Evolutionary conservation across 2,113 vertebrate species (phyloP), one percentile per base, ranked within the genome.

Genomic region (Chloropsis hardwickii): DNA sequence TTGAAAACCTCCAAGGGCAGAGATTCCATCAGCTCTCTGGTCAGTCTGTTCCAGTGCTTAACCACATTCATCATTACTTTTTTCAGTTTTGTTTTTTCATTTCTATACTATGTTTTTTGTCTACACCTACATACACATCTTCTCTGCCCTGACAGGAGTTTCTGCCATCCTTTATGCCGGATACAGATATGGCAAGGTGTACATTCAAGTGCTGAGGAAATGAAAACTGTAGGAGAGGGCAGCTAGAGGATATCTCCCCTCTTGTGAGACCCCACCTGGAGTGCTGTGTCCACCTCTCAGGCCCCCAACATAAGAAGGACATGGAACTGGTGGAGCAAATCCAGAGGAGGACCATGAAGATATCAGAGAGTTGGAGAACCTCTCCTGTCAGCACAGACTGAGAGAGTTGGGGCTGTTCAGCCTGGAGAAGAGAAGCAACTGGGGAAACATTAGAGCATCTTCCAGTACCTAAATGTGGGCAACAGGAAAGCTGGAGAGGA

Each of bases 401-500:
- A 51, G 60, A 80, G 9, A 60, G 28, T 6, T 74, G 9, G 7
- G 12, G 9, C 22, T 60, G 28, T 10, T 39, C 19, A 19, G 33
- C 10, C 60, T 0, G 0, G 60, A 74, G 23, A 89, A 51, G 19
- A 39, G 15, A 58, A 21, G 19, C 11, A 0, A 0, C 21, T 48
- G 13, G 23, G 8, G 45, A 81, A 5, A 45, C 28, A 23, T 21
- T 60, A 24, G 24, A 33, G 7, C 18, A 44, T 27, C 12, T 81
- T 39, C 45, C 53, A 74, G 6, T 37, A 58, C 28, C 33, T 37
- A 28, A 66, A 58, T 23, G 10, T 25, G 3, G 2, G 19, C 7
- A 44, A 6, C 3, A 28, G 39, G 37, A 73, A 28, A 21, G 7
- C 5, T 66, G n/a, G 28, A 53, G 45, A 67, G 28, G 16, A 23